Evolutionary conservation across 30 jellyfish, hydroid and myxozoan genomes (phyloP).

Genomic region (Chrysaora quinquecirrha): DNA sequence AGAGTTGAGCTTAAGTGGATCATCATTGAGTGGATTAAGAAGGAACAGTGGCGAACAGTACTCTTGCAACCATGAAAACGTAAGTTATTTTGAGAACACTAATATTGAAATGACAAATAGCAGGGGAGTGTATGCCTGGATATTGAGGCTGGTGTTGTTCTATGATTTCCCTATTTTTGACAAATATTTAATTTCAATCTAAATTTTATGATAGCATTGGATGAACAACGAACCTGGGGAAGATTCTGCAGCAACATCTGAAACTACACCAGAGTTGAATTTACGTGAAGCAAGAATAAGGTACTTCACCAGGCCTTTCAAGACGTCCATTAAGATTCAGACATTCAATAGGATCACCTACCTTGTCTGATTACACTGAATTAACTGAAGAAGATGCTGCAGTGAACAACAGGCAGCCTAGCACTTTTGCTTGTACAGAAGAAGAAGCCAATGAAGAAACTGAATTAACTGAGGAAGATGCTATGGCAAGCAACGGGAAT

Average conservation of each 20-base stretch:
- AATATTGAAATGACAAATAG: too few relatives aligned
- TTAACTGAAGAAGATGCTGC: neutral
- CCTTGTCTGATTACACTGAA: neutral
- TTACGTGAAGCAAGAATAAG: neutral
- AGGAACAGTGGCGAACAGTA: too few relatives aligned
- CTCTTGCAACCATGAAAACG: too few relatives aligned
- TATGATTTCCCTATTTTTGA: too few relatives aligned
- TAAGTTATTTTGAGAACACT: too few relatives aligned
- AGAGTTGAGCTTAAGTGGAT: neutral
- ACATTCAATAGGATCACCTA: neutral
- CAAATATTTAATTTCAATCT: too few relatives aligned
- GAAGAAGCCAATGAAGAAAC: neutral
- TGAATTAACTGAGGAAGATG: neutral
- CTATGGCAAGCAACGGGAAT: neutral
- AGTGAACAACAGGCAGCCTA: neutral
- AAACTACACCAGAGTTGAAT: neutral
- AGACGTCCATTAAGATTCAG: neutral
- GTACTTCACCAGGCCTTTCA: neutral
- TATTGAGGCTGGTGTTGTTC: too few relatives aligned
- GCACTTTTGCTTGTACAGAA: too few relatives aligned
- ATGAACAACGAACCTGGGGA: too few relatives aligned
- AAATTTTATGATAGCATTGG: too few relatives aligned
- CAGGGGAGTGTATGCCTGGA: too few relatives aligned
- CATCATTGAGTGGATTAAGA: neutral
- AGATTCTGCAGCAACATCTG: neutral